A percentile compares a stretch with the other conserved stretches of the same genome.
phyloP scores from a whole-genome alignment of 2,888 invertebrate species.

The Zygothrica quintamaculata region DNA sequence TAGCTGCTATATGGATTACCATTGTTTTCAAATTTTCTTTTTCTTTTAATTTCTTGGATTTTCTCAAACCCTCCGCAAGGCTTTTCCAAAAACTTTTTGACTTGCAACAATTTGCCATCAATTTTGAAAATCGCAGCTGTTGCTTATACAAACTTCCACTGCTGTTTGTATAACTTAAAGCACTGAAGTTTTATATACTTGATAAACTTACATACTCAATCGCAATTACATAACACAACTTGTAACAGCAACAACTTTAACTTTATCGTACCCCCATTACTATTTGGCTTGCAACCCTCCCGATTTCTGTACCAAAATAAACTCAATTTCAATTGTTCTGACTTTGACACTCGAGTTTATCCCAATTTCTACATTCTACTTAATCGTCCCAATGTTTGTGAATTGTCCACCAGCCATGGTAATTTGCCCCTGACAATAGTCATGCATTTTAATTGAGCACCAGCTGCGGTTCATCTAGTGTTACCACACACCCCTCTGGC shows the following conservation, averaged over 20 bases:
- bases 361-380: too few relatives aligned
- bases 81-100: conserved; percentile 56
- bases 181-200: conserved; percentile 37
- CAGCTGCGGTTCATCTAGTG: conserved; percentile 73
- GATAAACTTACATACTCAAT: conserved; percentile 65
- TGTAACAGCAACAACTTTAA: neutral
- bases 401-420: conserved; percentile 50
- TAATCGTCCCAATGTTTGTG: neutral
- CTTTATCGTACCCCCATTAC: conserved; percentile 10
- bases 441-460: conserved; percentile 78
- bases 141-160: conserved; percentile 63
- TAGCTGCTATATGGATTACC: neutral
- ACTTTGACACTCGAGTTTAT: conserved; percentile 54
- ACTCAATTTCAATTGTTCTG: conserved; percentile 72
- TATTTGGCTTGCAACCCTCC: conserved; percentile 18
- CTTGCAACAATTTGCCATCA: conserved; percentile 63
- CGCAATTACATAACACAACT: conserved; percentile 22
- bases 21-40: neutral
- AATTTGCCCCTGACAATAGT: conserved; percentile 76
- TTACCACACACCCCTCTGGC: conserved; percentile 10
- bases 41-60: too few relatives aligned
- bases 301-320: conserved; percentile 29
- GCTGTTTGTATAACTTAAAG: conserved; percentile 70
- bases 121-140: conserved; percentile 62
- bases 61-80: conserved; percentile 8